phyloP scores from a whole-genome alignment of 2,113 vertebrate species.

The Eulemur rufifrons region DNA sequence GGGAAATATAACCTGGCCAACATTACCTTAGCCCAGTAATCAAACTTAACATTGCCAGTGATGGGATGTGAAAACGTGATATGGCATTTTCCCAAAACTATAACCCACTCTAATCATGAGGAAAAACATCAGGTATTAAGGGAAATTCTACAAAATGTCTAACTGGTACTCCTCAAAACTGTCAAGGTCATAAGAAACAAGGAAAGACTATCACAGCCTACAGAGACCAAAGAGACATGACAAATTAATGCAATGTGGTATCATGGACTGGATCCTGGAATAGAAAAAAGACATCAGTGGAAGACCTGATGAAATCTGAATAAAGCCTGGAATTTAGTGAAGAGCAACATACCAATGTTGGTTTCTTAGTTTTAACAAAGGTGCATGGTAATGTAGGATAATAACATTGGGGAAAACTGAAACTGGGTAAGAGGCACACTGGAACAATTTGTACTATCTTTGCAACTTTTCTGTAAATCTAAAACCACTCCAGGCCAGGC shows the following conservation, averaged over 20 bases:
- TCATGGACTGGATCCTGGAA: not conserved
- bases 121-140: not conserved
- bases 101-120: not conserved
- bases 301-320: not conserved
- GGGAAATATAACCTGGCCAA: not conserved
- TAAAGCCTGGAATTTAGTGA: not conserved
- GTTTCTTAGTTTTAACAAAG: not conserved
- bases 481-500: not conserved
- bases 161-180: not conserved
- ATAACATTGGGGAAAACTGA: not conserved
- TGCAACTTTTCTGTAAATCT: not conserved
- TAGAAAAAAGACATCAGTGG: not conserved
- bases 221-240: not conserved
- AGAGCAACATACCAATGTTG: not conserved
- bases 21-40: not conserved
- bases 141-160: not conserved
- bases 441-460: not conserved
- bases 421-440: not conserved
- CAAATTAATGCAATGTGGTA: not conserved
- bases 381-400: not conserved
- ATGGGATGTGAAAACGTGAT: not conserved
- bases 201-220: not conserved
- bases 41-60: not conserved
- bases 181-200: not conserved
- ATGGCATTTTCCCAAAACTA: not conserved